Evolutionary conservation across 2,888 invertebrate genomes (phyloP).

Genomic region (Archips xylosteana): DNA sequence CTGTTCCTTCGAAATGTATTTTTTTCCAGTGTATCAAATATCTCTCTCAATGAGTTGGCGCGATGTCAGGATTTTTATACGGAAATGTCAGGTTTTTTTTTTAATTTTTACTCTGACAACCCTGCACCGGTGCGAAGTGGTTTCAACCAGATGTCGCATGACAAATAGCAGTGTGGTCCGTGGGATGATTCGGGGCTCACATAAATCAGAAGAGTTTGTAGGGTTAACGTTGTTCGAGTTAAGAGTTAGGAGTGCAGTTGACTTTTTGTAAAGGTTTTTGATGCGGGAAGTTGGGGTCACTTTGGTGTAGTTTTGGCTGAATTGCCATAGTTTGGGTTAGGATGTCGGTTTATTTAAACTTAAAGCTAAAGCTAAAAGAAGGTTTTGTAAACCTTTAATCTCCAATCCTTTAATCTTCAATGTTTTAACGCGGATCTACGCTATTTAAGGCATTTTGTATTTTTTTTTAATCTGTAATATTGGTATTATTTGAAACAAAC

Average conservation of each 20-base stretch:
- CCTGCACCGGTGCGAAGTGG: conserved; percentile 29
- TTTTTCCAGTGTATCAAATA: too few relatives aligned
- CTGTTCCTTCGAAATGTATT: too few relatives aligned
- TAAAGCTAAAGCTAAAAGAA: too few relatives aligned
- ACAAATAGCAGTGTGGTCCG: conserved; percentile 61
- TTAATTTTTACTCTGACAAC: neutral
- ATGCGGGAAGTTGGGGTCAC: neutral
- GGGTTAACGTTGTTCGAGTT: conserved; percentile 14
- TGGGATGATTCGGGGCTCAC: conserved; percentile 64
- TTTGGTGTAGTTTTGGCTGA: neutral
- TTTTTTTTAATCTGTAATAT: too few relatives aligned
- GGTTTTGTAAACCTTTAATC: too few relatives aligned
- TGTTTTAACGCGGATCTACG: too few relatives aligned
- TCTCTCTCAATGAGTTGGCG: too few relatives aligned
- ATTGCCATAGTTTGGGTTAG: too few relatives aligned
- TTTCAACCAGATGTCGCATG: conserved; percentile 38
- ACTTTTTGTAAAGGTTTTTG: conserved; percentile 7
- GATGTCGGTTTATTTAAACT: too few relatives aligned
- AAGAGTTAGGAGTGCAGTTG: conserved; percentile 8
- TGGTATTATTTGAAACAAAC: too few relatives aligned
- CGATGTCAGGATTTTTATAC: neutral
- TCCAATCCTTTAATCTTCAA: too few relatives aligned
- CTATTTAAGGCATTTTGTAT: too few relatives aligned
- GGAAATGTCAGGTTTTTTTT: neutral
- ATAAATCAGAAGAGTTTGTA: conserved; percentile 54